These are phyloP conservation scores for Drosophila lacteicornis DNA, from an alignment of 1,140 invertebrate species.

Conservation along the genomic window DNA sequence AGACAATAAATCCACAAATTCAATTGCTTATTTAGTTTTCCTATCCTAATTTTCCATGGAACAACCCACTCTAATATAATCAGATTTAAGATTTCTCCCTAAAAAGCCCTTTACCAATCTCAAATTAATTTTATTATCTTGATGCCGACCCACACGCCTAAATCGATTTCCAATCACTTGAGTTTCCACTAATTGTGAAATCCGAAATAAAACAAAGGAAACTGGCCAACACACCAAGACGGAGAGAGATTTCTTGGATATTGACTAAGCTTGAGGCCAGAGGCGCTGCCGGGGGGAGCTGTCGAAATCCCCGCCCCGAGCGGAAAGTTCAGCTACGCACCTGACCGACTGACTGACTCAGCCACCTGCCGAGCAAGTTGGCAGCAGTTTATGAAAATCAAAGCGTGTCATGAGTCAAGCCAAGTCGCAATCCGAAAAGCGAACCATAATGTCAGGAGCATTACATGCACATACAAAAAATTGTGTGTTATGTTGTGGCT, in stretches of 20 bases:
- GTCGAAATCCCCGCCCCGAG: conserved; percentile 17
- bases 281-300: conserved; percentile 8
- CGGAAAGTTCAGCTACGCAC: conserved; percentile 19
- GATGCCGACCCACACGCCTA: conserved; percentile 38
- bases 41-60: background rate
- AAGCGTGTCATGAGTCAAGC: conserved; percentile 51
- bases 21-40: background rate
- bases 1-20: background rate
- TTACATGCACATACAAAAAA: conserved; percentile 8
- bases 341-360: conserved; percentile 52
- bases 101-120: conserved; percentile 1
- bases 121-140: conserved; percentile 38
- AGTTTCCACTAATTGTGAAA: conserved; percentile 76
- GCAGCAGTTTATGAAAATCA: conserved; percentile 49
- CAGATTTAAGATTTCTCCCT: conserved; percentile 15
- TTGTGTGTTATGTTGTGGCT: too few relatives aligned
- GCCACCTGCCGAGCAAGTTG: conserved; percentile 63
- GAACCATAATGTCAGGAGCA: conserved; percentile 26
- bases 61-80: conserved; percentile 16
- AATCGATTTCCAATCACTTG: conserved; percentile 53
- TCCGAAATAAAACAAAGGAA: conserved; percentile 46
- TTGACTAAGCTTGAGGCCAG: conserved; percentile 20
- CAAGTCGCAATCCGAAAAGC: conserved; percentile 13
- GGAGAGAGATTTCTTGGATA: conserved; percentile 31
- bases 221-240: conserved; percentile 3